Conservation (phyloP, 2,797 vertebrate genomes). For the Choloepus didactylus region DNA sequence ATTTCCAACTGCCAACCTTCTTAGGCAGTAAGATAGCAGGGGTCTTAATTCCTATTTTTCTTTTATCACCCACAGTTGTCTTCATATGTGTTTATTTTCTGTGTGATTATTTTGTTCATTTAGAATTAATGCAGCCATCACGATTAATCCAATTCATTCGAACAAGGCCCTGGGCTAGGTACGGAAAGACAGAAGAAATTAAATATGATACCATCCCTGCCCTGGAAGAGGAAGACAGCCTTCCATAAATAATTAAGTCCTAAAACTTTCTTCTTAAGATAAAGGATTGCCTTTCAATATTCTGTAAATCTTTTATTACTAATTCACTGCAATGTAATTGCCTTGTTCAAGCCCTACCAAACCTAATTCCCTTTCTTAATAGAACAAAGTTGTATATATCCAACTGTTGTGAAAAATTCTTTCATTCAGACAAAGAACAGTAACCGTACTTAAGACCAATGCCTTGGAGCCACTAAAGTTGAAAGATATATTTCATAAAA, state of each 20-base stretch:
- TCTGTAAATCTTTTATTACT: not conserved
- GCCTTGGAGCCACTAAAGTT: not conserved
- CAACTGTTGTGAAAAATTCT: not conserved
- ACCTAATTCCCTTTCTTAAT: not conserved
- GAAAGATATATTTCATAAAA: not conserved
- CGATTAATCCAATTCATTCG: not conserved
- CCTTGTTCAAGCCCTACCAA: not conserved
- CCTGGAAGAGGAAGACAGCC: not conserved
- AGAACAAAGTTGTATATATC: not conserved
- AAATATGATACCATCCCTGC: not conserved
- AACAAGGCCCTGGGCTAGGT: not conserved
- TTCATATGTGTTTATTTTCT: not conserved
- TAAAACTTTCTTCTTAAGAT: constrained; percentile 7
- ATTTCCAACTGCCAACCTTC: not conserved
- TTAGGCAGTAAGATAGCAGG: not conserved
- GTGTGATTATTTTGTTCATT: not conserved
- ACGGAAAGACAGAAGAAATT: not conserved
- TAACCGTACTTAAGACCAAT: not conserved
- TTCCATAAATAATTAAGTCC: not conserved
- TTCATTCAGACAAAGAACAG: not conserved
- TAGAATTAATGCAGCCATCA: constrained; percentile 21
- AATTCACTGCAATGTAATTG: not conserved
- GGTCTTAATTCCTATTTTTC: not conserved
- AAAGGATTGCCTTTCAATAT: not conserved
- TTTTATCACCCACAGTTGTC: not conserved